Evolutionary conservation across 2,113 vertebrate species (phyloP).

Genomic region (Ammodytes dubius): DNA sequence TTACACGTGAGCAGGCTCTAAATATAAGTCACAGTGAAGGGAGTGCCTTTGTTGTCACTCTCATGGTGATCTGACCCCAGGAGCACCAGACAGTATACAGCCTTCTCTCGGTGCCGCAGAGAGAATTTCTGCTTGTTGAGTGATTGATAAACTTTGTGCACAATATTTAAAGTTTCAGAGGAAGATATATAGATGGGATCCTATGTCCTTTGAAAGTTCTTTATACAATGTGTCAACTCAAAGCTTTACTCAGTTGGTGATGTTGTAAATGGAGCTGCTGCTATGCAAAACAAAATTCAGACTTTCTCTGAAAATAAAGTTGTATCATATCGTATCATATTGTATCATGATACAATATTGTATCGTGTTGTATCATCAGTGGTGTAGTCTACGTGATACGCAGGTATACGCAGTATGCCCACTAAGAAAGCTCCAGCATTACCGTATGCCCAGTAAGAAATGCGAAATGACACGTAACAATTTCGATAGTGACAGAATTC

Average conservation of each 20-base stretch:
- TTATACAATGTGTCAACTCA: neutral
- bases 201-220: neutral
- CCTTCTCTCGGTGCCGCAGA: neutral
- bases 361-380: too few relatives aligned
- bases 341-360: too few relatives aligned
- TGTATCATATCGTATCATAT: too few relatives aligned
- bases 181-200: neutral
- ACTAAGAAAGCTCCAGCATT: too few relatives aligned
- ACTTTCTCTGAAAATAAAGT: too few relatives aligned
- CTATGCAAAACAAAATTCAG: too few relatives aligned
- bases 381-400: too few relatives aligned
- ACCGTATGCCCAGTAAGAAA: too few relatives aligned
- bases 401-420: too few relatives aligned
- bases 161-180: neutral
- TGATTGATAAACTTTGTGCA: neutral
- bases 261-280: neutral
- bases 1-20: conserved; percentile 68
- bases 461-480: too few relatives aligned
- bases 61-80: conserved; percentile 52
- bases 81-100: conserved; percentile 17
- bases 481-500: too few relatives aligned
- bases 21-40: conserved; percentile 77
- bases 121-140: neutral
- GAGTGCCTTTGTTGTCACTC: conserved; percentile 71
- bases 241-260: neutral